Base-by-base conservation (phyloP, 2,113 vertebrate genomes). In the Corythornis cristatus region DNA sequence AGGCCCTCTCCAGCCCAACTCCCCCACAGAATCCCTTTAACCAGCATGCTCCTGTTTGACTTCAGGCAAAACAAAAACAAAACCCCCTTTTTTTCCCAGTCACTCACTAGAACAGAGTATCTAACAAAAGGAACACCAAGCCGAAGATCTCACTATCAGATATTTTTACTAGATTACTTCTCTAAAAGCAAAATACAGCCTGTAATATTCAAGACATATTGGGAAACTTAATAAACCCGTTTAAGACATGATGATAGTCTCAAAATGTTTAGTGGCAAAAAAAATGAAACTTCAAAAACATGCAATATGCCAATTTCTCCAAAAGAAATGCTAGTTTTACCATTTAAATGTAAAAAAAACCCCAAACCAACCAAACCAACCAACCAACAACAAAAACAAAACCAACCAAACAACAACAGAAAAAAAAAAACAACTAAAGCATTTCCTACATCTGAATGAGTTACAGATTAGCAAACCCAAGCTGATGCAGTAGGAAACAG, bases 11-110 rank as follows among this genome's bases (percentile, higher is more conserved):
- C 80, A 93, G 94, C 93, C 93, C 85, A 82, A 76, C 92, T 88
- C 92, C 90, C 95, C 92, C 95, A 95, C 89, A 96, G 85, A 96
- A 96, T 96, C 93, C 96, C 95, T 95, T 96, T 91, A 96, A 95
- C 96, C 96, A 94, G 95, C 95, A 97, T 96, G 95, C 96, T 96
- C 91, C 95, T 95, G 95, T 96, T 95, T 96, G 93, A 88, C 96
- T 96, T 42, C 85, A 93, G 93, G 95, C 95, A 76, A 96, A 97
- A 95, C 61, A 94, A 96, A 95, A 92, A 91, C 84, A 94, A 95
- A 93, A n/a, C 0, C 4, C 43, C 94, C 75, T 92, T 96, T 93
- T 93, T 93, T 89, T 89, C 93, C 95, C 60, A 90, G 87, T 79
- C 83, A 33, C 75, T 96, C 70, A 76, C 93, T 86, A 95, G 78